Evolutionary conservation across 92 coral and sea anemone species (phyloP).

Genomic region (Zoanthus sociatus): DNA sequence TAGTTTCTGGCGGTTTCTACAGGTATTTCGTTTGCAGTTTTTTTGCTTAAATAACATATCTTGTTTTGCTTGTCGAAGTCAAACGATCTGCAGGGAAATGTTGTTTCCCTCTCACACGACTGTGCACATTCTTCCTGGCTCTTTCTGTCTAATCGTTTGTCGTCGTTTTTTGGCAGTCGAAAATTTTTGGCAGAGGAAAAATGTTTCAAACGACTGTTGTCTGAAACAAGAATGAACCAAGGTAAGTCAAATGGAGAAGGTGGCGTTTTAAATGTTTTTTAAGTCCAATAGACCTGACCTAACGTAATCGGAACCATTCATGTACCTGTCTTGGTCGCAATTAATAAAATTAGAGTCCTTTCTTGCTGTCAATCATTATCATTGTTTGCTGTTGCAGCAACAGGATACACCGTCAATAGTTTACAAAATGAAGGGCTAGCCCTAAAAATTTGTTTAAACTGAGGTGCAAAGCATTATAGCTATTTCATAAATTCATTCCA

Average conservation of each 20-base stretch:
- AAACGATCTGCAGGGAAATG: slow-evolving; percentile 92
- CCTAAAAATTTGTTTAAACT: too few species aligned
- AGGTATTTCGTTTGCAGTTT: slow-evolving; percentile 55
- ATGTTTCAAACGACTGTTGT: slow-evolving; percentile 71
- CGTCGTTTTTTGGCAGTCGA: slow-evolving; percentile 77
- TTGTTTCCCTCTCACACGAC: slow-evolving; percentile 77
- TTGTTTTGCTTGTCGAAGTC: slow-evolving; percentile 73
- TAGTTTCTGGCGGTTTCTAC: slow-evolving; percentile 53
- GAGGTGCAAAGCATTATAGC: too few species aligned
- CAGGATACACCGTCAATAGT: too few species aligned
- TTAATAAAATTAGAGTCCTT: too few species aligned
- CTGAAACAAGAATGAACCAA: slow-evolving; percentile 44
- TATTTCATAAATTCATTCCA: too few species aligned
- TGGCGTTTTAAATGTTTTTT: too few species aligned
- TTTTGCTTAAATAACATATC: slow-evolving; percentile 82
- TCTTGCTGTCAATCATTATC: too few species aligned
- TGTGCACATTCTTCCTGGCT: slow-evolving; percentile 83
- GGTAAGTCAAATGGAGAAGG: not conserved
- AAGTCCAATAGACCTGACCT: too few species aligned
- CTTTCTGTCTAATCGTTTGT: slow-evolving; percentile 64
- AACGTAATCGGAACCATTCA: too few species aligned
- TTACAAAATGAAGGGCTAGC: too few species aligned
- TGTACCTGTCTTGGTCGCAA: too few species aligned
- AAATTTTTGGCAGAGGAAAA: slow-evolving; percentile 66
- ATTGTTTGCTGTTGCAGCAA: too few species aligned